These are phyloP conservation scores for Symphodus melops DNA, from an alignment of 2,113 vertebrate species.

Conservation along the genomic window DNA sequence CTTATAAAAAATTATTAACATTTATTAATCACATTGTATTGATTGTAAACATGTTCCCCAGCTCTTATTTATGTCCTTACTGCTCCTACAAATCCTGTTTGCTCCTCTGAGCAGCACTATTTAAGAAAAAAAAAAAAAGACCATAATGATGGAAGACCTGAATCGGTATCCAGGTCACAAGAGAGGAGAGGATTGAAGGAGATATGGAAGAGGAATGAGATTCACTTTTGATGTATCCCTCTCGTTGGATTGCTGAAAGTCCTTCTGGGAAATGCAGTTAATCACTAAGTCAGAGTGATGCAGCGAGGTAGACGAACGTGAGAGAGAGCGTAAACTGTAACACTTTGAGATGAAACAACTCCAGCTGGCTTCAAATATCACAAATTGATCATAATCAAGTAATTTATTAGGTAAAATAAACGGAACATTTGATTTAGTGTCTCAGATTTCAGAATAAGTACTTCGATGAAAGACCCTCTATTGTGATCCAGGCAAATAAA, in stretches of 20 bases:
- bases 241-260: constrained; percentile 24
- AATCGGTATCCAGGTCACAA: constrained; percentile 59
- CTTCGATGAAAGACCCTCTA: no score
- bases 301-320: neutral
- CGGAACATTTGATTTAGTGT: no score
- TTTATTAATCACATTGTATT: constrained; percentile 37
- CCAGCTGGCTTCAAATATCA: neutral
- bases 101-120: constrained; percentile 2
- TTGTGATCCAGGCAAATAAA: no score
- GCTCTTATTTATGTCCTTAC: constrained; percentile 13
- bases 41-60: constrained; percentile 25
- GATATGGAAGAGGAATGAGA: constrained; percentile 52
- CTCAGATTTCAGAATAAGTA: no score
- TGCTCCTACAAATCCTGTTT: neutral
- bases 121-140: constrained; percentile 22
- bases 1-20: neutral
- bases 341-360: neutral
- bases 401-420: no score
- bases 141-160: constrained; percentile 37
- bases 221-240: constrained; percentile 28
- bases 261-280: constrained; percentile 31
- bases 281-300: constrained; percentile 27
- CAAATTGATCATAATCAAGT: no score
- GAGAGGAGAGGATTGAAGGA: constrained; percentile 32
- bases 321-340: constrained; percentile 9